Base-by-base conservation (phyloP, 2,888 invertebrate genomes). In the Linyphia triangularis region DNA sequence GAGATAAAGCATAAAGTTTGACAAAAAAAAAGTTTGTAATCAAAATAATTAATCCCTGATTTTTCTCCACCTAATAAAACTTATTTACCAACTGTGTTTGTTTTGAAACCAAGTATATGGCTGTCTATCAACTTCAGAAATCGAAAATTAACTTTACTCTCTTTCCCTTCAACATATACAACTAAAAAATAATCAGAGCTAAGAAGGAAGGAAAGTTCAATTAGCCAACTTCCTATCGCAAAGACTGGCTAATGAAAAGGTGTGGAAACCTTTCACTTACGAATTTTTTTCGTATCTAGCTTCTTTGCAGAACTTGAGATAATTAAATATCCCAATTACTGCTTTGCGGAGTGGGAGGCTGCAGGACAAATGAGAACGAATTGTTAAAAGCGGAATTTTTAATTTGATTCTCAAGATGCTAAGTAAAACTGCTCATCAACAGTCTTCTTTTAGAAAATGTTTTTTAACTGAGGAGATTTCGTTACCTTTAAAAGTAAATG, bases 251-350 rank as follows among this genome's bases (percentile, higher is more conserved):
- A 67, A 67, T 67, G 67, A 67, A 67, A 33, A 30, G 22, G 67
- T 51, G 67, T n/a, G 7, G 67, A 33, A 33, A 30, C 33, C 67
- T 63, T 28, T 63, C 63, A 63, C 24, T 63, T 63, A n/a, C 51
- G 9, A 26, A 4, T 63, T 63, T 28, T 63, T 28, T 67, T 33
- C 33, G 1, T 19, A 33, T 10, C 28, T 16, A 1, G 22, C 33
- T 67, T 67, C 67, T 67, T 67, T 67, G 33, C 1, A 33, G 7
- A 67, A 67, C 33, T 33, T 67, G 30, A 67, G 67, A 33, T 67
- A 67, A 67, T 67, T 67, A 67, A 67, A 67, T 67, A 30, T 33
- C 51, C 33, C 67, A 67, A 67, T 67, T 67, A 67, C 67, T 33
- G n/a, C n/a, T n/a, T n/a, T n/a, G n/a, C n/a, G n/a, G n/a, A n/a